A percentile compares a stretch with the other conserved stretches of the same genome.
phyloP scores from a whole-genome alignment of 2,797 vertebrate species.

The Thaleichthys pacificus region DNA sequence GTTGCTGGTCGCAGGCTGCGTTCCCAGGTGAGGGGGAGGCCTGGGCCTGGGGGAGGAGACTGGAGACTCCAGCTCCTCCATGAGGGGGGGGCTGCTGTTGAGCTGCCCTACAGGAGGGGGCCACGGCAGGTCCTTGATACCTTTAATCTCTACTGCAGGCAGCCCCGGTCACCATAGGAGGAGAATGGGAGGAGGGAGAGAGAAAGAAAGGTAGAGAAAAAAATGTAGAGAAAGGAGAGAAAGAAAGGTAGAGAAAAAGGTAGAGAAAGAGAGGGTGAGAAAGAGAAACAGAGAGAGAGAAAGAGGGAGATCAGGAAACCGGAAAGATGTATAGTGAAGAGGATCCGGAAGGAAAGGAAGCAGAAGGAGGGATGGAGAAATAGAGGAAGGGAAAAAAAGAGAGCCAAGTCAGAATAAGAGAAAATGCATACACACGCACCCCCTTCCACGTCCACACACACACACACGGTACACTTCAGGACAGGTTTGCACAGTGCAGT shows the following conservation, averaged over 20 bases:
- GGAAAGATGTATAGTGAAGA: neutral
- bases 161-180: constrained; percentile 48
- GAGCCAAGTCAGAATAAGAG: constrained; percentile 25
- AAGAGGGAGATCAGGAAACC: neutral
- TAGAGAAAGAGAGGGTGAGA: constrained; percentile 12
- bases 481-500: constrained; percentile 39
- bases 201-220: constrained; percentile 49
- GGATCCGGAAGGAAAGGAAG: constrained; percentile 31
- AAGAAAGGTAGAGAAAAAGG: constrained; percentile 20
- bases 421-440: neutral
- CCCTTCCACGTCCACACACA: too few species aligned
- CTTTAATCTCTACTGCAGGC: constrained; percentile 98
- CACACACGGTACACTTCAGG: constrained; percentile 1
- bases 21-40: constrained; percentile 76
- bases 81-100: constrained; percentile 81
- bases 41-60: constrained; percentile 60
- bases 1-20: constrained; percentile 83
- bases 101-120: constrained; percentile 97
- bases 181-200: constrained; percentile 32
- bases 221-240: constrained; percentile 20
- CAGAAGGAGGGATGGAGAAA: constrained; percentile 28
- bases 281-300: constrained; percentile 10
- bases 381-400: constrained; percentile 31
- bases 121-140: constrained; percentile 99
- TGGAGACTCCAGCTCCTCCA: constrained; percentile 82